A percentile compares a stretch with the other conserved stretches of the same genome.
Conservation (phyloP, 2,888 invertebrate species). For the Parnassius apollo region DNA sequence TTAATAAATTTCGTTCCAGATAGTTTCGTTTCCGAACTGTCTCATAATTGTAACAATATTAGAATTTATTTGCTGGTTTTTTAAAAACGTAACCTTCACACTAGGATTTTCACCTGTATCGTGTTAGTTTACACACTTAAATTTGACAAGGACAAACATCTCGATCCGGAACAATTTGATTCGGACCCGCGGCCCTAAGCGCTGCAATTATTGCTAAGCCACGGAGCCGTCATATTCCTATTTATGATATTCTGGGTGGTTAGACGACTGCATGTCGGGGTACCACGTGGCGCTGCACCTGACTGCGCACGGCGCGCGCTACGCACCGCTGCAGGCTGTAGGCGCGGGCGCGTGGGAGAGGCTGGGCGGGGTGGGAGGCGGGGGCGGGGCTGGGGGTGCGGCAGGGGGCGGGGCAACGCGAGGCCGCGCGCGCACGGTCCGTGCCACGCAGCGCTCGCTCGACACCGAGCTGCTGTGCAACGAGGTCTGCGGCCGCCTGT, state of each 20-base stretch:
- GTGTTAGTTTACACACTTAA: no score
- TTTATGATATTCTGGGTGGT: neutral
- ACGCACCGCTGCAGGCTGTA: constrained; percentile 84
- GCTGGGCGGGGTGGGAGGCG: constrained; percentile 46
- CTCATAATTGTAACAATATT: no score
- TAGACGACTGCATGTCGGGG: constrained; percentile 86
- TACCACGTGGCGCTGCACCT: constrained; percentile 88
- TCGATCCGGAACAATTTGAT: no score
- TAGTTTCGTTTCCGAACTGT: no score
- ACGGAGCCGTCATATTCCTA: neutral
- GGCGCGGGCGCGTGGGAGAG: constrained; percentile 72
- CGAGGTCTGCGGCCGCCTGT: constrained; percentile 73
- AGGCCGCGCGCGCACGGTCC: constrained; percentile 46
- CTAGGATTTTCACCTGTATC: no score
- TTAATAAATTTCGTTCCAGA: no score
- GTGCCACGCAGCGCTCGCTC: constrained; percentile 68
- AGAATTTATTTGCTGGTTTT: no score
- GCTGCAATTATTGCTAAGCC: no score
- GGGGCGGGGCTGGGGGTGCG: constrained; percentile 78
- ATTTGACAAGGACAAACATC: no score
- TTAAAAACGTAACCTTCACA: no score
- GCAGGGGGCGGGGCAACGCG: constrained; percentile 32
- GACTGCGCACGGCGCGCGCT: constrained; percentile 86
- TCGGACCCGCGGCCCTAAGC: no score
- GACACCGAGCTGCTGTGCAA: constrained; percentile 76